These are phyloP conservation scores for Vanessa atalanta DNA, from an alignment of 1,140 invertebrate genomes.

Conservation along the genomic window DNA sequence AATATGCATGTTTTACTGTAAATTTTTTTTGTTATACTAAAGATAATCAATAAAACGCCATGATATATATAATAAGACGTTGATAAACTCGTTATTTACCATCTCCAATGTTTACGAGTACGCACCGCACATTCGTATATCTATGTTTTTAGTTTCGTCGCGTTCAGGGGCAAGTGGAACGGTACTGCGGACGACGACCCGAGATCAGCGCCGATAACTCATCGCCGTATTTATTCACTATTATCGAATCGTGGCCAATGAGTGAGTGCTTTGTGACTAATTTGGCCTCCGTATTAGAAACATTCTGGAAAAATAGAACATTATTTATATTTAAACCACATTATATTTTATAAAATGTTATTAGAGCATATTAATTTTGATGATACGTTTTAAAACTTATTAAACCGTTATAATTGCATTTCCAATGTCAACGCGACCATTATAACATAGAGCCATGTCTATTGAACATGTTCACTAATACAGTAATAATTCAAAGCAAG, in stretches of 20 bases:
- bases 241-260: constrained; percentile 69
- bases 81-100: constrained; percentile 42
- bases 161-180: constrained; percentile 77
- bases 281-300: constrained; percentile 26
- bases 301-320: constrained; percentile 1
- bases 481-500: neutral
- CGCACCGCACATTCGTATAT: constrained; percentile 35
- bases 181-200: constrained; percentile 78
- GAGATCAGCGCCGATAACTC: constrained; percentile 74
- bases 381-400: too few species aligned
- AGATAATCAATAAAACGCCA: too few species aligned
- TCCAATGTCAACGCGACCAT: neutral
- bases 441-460: neutral
- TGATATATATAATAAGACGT: neutral
- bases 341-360: neutral
- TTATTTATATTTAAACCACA: neutral
- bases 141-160: constrained; percentile 64
- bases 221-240: constrained; percentile 77
- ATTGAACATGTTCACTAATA: neutral
- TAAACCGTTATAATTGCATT: neutral
- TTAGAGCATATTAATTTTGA: too few species aligned
- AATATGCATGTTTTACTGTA: too few species aligned
- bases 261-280: constrained; percentile 37
- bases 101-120: constrained; percentile 1
- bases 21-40: too few species aligned